Base-by-base conservation (phyloP, 2,888 invertebrate species). In the Oligia fasciuncula region DNA sequence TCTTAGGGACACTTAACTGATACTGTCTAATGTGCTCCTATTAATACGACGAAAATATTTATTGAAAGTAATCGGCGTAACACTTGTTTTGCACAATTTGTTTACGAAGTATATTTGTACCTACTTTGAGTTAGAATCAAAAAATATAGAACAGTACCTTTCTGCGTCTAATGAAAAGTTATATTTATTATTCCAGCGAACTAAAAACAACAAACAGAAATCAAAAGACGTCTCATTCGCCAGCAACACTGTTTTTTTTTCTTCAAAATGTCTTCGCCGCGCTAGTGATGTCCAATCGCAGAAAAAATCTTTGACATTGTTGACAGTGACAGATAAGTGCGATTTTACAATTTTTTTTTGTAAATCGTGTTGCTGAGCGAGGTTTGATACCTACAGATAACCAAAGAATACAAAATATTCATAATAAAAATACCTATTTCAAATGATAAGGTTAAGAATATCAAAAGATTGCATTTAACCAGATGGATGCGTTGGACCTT, bases 141-240 rank as follows among this genome's bases (percentile, higher is more conserved):
- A 57, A 17, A 49, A 35, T 29, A 43, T 19, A 40, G 29, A 43
- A 73, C 35, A 14, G 35, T 84, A 79, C 82, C 85, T 82, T 82
- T 29, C 14, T 73, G 35, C n/a, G 40, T 73, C 2, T 54, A 62
- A 29, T 40, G 51, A 8, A 46, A 77, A 8, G 49, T 35, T 63
- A 29, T 71, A 63, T 49, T 14, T 69, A 66, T 14, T 65, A 70
- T 14, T 62, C 29, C 54, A 73, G 29, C 57, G 62, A 40, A 77
- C 13, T 43, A n/a, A 23, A 40, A 63, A 35, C 43, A 67, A 84
- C 46, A 70, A 68, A 70, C 49, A 69, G 1, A 63, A 57, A 83
- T 76, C 0, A 49, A 9, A 60, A 66, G 23, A 66, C 81, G 70
- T 62, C 23, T 43, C 51, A 6, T n/a, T n/a, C 13, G 43, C 75